Base-by-base conservation (phyloP, 1,140 invertebrate genomes). In the Drosophila miranda region DNA sequence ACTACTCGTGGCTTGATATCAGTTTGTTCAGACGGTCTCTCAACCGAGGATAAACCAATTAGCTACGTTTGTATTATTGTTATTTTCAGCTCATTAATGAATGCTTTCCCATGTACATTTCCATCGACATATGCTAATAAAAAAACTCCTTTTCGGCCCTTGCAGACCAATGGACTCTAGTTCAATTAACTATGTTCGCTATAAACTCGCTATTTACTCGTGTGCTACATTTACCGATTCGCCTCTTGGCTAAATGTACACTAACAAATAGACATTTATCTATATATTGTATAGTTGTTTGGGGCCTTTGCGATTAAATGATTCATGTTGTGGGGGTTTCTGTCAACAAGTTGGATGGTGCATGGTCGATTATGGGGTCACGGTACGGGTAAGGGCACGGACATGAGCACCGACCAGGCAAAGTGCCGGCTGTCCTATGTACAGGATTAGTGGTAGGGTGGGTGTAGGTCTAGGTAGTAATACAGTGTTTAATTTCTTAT, bases 51-150 rank as follows among this genome's bases (percentile, higher is more conserved):
- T 82, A 52, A 58, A 53, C 78, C 78, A 82, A 82, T 80, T 84
- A 68, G 80, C 76, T 84, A 80, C 76, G 45, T 73, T 64, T 73
- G 77, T 77, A 86, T 84, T 84, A 84, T 84, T 84, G 81, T 84
- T 81, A 86, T 84, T 77, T 84, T 84, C 81, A 84, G 81, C 81
- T 84, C 77, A 78, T 75, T 76, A 72, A 74, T 78, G 64, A 75
- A 74, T 78, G 64, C 68, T 49, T 75, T 38, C 34, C 63, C 59
- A 78, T 74, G 54, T 78, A 60, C 72, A 83, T 64, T 61, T 61
- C 46, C 53, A 53, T 64, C 21, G 62, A 54, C 59, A 59, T 51
- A 62, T 68, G 61, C 52, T 72, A 56, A 73, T 52, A 73, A 69
- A 83, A 83, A 84, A 73, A 64, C 62, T 67, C 61, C 43, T 45